Conservation (phyloP, 2,888 invertebrate genomes). For the Apoda limacodes region DNA sequence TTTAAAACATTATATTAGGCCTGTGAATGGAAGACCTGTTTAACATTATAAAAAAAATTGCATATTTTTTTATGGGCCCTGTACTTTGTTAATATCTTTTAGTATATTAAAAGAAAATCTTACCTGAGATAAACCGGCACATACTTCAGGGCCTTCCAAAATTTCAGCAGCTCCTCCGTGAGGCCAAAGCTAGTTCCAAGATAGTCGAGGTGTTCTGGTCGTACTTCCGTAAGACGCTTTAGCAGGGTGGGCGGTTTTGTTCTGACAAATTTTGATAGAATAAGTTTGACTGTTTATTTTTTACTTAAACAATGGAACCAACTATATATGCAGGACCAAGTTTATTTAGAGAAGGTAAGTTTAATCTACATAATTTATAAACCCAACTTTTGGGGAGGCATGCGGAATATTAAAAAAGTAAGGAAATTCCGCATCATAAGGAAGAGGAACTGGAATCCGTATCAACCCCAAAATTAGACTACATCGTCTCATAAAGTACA, state of each 20-base stretch:
- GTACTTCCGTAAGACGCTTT: conserved; percentile 85
- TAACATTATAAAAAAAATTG: too few species aligned
- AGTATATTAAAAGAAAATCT: too few species aligned
- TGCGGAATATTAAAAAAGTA: not conserved
- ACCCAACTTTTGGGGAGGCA: not conserved
- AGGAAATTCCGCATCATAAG: not conserved
- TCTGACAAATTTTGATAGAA: conserved; percentile 27
- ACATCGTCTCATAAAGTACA: too few species aligned
- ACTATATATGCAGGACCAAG: not conserved
- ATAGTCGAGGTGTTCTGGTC: conserved; percentile 89
- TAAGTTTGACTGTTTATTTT: too few species aligned
- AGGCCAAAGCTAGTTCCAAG: conserved; percentile 95
- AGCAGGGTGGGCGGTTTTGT: conserved; percentile 89
- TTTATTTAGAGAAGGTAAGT: conserved; percentile 1
- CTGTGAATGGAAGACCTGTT: too few species aligned
- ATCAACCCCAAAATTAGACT: too few species aligned
- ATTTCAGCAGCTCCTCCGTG: conserved; percentile 88
- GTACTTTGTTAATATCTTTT: too few species aligned
- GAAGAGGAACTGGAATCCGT: too few species aligned
- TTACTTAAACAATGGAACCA: not conserved
- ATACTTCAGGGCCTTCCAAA: conserved; percentile 86
- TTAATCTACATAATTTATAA: conserved; percentile 1
- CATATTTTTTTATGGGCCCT: too few species aligned
- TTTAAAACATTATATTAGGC: too few species aligned
- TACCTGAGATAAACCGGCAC: conserved; percentile 92